Evolutionary conservation across 37 sponge, comb jelly and placozoan genomes (phyloP).

Genomic region (Halichondria panicea): DNA sequence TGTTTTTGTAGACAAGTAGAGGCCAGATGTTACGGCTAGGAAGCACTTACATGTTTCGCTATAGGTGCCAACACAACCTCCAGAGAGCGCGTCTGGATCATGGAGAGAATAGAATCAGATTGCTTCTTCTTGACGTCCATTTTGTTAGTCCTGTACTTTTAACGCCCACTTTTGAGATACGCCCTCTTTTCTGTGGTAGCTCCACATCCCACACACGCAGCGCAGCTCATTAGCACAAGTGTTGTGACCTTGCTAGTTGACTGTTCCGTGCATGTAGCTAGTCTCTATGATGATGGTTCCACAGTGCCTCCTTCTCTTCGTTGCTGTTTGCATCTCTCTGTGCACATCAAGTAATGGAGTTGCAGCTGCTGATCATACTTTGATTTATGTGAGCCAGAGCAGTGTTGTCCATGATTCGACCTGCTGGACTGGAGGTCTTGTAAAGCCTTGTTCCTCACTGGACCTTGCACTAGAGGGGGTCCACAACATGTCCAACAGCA

Average conservation of each 20-base stretch:
- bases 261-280: too few relatives aligned
- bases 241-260: too few relatives aligned
- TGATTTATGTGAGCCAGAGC: not conserved
- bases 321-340: too few relatives aligned
- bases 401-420: not conserved
- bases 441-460: not conserved
- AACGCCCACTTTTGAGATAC: not conserved
- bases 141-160: not conserved
- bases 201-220: not conserved
- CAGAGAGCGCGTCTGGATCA: constrained; percentile 61
- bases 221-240: not conserved
- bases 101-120: constrained; percentile 8
- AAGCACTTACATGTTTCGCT: constrained; percentile 44
- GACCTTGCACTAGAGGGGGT: constrained; percentile 5
- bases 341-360: too few relatives aligned
- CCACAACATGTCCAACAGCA: not conserved
- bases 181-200: not conserved
- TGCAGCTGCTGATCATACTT: too few relatives aligned
- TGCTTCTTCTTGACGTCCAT: not conserved
- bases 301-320: too few relatives aligned
- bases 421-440: not conserved
- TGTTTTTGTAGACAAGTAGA: not conserved
- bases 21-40: not conserved
- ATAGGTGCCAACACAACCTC: constrained; percentile 65
- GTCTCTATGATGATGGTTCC: too few relatives aligned